These are phyloP conservation scores for Manacus vitellinus DNA, from an alignment of 2,113 vertebrate species.

Conservation along the genomic window DNA sequence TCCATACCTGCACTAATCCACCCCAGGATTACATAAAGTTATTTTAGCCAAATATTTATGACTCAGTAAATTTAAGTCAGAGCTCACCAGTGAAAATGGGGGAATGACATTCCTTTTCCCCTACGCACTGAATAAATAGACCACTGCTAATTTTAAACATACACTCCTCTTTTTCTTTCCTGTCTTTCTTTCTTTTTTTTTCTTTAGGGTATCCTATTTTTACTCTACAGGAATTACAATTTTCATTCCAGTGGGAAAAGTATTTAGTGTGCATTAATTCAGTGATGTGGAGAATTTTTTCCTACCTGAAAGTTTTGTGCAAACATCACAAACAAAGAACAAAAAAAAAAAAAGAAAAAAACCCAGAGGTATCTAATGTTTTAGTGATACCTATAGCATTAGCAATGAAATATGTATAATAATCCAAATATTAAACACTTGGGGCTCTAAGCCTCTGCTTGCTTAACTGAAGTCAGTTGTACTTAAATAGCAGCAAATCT, in stretches of 20 bases:
- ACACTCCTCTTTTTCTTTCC: rapidly evolving
- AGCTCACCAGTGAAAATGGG: not conserved
- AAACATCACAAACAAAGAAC: not conserved
- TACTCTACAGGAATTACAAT: not conserved
- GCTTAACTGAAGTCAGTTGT: not conserved
- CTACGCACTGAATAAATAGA: not conserved
- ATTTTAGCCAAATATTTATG: conserved; percentile 57
- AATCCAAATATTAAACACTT: not conserved
- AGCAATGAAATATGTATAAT: not conserved
- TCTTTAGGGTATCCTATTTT: not conserved
- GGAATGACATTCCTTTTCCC: conserved; percentile 1
- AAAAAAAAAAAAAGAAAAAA: not conserved
- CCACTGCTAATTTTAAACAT: not conserved
- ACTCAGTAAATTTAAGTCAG: conserved; percentile 22
- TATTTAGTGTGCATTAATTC: not conserved
- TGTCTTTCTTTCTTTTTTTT: not conserved
- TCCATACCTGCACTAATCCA: conserved; percentile 27
- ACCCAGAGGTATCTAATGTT: rapidly evolving
- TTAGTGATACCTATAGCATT: not conserved
- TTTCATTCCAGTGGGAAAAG: not conserved
- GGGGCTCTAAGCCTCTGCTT: not conserved
- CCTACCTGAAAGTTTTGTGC: not conserved
- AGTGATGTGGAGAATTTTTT: not conserved
- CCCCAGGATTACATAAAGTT: conserved; percentile 1
- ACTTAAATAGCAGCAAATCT: not conserved